Base-by-base conservation (phyloP, 1,140 invertebrate species). In the Dufourea novaeangliae region DNA sequence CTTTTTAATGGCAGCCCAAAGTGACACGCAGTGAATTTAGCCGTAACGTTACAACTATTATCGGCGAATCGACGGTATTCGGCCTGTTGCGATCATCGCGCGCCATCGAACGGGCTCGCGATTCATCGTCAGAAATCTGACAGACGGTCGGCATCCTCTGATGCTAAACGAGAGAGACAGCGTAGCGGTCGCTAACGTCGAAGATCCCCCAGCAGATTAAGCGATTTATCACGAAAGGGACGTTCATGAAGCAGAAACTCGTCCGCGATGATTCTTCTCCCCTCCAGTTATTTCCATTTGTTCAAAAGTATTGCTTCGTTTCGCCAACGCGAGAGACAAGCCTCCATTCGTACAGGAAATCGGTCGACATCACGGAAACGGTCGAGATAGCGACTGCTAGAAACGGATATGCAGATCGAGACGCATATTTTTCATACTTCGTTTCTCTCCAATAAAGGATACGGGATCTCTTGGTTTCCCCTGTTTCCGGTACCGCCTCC, bases 41-140 rank as follows among this genome's bases (percentile, higher is more conserved):
- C 54, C 61, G 56, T 69, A 82, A 86, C 85, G 82, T 86, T 83
- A 74, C 86, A 88, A 90, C 88, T 89, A 88, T 88, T 80, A 84
- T 85, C 83, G 27, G 20, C 52, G 37, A 54, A 27, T 32, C 20
- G 63, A 73, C 57, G 20, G 54, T 77, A 78, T 78, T 41, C 59
- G 8, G 2, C 25, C n/a, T 41, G 39, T 44, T 59, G n/a, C n/a
- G 79, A 82, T 82, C 82, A 27, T 29, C n/a, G 52, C 68, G 54
- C 64, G 50, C 41, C 68, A 54, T 44, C 62, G 82, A 68, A 27
- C 37, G 52, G 46, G 62, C 14, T 32, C 39, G 75, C 63, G 57
- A 77, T 81, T 68, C 79, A 73, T 71, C 75, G 67, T 54, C 46
- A 84, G 77, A 84, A 76, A 80, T 70, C 77, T 69, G 81, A 84